Base-by-base conservation (phyloP, 30 jellyfish, hydroid and myxozoan species). In the Cassiopea xamachana region DNA sequence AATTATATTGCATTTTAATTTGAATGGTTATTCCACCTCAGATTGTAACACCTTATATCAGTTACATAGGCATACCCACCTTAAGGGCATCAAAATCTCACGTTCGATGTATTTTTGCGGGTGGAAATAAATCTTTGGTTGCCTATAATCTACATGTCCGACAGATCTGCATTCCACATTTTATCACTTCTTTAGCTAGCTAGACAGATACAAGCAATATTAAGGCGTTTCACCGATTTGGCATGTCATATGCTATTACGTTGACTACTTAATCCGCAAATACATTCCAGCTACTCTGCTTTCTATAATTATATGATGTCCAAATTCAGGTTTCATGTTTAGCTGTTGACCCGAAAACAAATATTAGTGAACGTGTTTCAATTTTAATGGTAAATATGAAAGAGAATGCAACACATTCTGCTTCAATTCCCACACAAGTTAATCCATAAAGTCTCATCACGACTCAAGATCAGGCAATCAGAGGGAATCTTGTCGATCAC, bases 101-200 rank as follows among this genome's bases (percentile, higher is more conserved):
- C 59, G 16, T 74, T 55, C 9, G 13, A 78, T 67, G 92, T 49
- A 69, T 68, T 84, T 84, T 85, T 84, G 92, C 71, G 92, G 92
- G 78, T 71, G 92, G 76, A 47, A 79, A 84, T 84, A 84, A 84
- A 58, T 69, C 92, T 70, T 69, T 70, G 92, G 92, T 69, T 67
- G 44, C 59, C 2, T 17, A 7, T 71, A 84, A 84, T 84, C 92
- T 84, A 47, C 44, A 58, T 27, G 79, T 49, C 73, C 92, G 92
- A 84, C 92, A 72, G 71, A 64, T 80, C 92, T 84, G 14, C 51
- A 84, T 84, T 84, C 83, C 85, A 69, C 62, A 49, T 72, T 84
- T 84, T 84, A 72, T 61, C 92, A 84, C 92, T 55, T 84, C 85
- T 48, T 49, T 58, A 62, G 79, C 59, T 27, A 84, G 17, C 92